These are phyloP conservation scores for Erebia palarica DNA, from an alignment of 2,888 invertebrate species.

Conservation along the genomic window DNA sequence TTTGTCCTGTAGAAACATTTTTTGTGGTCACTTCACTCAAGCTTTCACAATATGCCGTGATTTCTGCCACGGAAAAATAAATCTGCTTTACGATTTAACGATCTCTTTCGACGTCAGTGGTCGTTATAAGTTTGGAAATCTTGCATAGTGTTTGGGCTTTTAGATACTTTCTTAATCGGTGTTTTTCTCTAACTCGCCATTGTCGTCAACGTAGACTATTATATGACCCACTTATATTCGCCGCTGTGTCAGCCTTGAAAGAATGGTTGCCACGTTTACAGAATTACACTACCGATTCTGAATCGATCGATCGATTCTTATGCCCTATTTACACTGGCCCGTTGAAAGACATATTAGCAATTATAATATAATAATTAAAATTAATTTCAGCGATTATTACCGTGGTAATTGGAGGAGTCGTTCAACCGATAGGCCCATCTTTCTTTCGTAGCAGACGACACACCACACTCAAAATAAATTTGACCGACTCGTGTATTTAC, in stretches of 20 bases:
- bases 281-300: not conserved
- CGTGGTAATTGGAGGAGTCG: not conserved
- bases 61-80: constrained; percentile 38
- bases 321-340: constrained; percentile 4
- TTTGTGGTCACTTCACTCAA: constrained; percentile 8
- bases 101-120: constrained; percentile 29
- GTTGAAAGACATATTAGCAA: not conserved
- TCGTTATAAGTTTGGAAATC: constrained; percentile 32
- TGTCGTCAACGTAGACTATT: no score
- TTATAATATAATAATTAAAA: not conserved
- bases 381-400: not conserved
- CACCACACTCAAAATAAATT: not conserved
- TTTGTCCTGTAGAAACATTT: not conserved
- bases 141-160: constrained; percentile 28
- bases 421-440: not conserved
- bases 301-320: constrained; percentile 4
- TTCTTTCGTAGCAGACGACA: no score
- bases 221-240: not conserved
- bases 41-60: constrained; percentile 33
- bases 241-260: not conserved
- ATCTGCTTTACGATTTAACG: constrained; percentile 36
- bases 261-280: not conserved
- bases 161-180: constrained; percentile 13
- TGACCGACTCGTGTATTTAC: not conserved
- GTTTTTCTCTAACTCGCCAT: not conserved